phyloP scores from a whole-genome alignment of 2,113 vertebrate species.

The Australoheros scitulus region DNA sequence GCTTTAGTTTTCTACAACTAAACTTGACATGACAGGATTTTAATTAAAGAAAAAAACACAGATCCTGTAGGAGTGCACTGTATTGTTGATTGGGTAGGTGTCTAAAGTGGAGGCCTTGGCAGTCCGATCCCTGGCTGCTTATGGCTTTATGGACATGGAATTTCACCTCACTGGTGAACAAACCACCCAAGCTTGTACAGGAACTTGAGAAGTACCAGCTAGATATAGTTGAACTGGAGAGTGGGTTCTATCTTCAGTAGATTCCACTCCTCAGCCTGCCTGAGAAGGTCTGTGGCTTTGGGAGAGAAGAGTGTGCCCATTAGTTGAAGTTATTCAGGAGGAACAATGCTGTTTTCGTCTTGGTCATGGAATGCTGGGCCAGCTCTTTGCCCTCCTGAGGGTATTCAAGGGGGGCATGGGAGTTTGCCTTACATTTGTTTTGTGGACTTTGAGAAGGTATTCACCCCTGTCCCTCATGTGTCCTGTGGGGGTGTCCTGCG shows the following conservation, averaged over 20 bases:
- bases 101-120: not conserved
- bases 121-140: not conserved
- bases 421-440: not conserved
- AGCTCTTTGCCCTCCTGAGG: not conserved
- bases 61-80: too few relatives aligned
- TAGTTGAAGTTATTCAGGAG: not conserved
- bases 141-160: not conserved
- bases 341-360: not conserved
- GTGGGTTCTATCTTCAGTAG: not conserved
- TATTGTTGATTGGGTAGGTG: not conserved
- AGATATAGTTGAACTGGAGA: not conserved
- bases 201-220: not conserved
- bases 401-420: not conserved
- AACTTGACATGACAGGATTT: not conserved
- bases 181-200: not conserved
- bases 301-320: slow-evolving; percentile 3
- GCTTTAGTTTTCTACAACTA: not conserved
- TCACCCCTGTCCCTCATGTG: not conserved
- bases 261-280: not conserved
- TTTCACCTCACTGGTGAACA: not conserved
- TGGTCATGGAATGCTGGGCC: not conserved
- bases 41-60: not conserved
- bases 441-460: not conserved
- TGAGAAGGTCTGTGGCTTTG: not conserved
- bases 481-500: not conserved